phyloP scores from a whole-genome alignment of 2,888 invertebrate species.

The Ischnura elegans region DNA sequence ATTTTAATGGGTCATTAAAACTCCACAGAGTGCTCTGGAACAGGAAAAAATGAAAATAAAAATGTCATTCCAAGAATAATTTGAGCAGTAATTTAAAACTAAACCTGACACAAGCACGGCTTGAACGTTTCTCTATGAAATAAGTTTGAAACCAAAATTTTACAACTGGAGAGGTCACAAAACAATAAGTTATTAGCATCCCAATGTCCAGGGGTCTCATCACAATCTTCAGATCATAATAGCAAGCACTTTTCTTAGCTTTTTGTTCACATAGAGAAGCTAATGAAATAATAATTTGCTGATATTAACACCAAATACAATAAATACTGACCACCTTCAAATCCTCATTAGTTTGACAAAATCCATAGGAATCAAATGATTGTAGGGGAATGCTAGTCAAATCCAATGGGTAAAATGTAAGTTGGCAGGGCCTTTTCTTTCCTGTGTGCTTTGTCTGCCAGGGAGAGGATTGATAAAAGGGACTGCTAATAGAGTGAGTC shows the following conservation, averaged over 20 bases:
- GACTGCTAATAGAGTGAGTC: conserved; percentile 87
- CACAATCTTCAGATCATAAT: conserved; percentile 32
- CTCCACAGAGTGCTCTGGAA: neutral
- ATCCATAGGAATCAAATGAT: conserved; percentile 55
- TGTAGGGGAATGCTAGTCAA: conserved; percentile 61
- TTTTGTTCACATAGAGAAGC: neutral
- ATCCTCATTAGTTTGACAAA: conserved; percentile 50
- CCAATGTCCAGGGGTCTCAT: conserved; percentile 39
- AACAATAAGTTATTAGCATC: conserved; percentile 45
- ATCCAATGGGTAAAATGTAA: conserved; percentile 30
- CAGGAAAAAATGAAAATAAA: neutral
- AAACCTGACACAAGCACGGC: neutral
- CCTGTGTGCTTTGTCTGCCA: conserved; percentile 47
- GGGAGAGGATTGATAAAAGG: conserved; percentile 34
- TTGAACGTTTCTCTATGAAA: neutral
- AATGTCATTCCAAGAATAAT: neutral
- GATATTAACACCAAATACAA: conserved; percentile 63
- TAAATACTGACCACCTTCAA: conserved; percentile 52
- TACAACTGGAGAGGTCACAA: neutral
- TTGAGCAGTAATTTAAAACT: neutral
- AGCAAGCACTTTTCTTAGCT: conserved; percentile 17
- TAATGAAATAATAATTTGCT: conserved; percentile 50
- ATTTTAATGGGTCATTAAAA: conserved; percentile 19
- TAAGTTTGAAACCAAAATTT: conserved; percentile 33
- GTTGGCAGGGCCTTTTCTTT: conserved; percentile 30